These are phyloP conservation scores for Vidua chalybeata DNA, from an alignment of 2,113 vertebrate species.

Conservation along the genomic window DNA sequence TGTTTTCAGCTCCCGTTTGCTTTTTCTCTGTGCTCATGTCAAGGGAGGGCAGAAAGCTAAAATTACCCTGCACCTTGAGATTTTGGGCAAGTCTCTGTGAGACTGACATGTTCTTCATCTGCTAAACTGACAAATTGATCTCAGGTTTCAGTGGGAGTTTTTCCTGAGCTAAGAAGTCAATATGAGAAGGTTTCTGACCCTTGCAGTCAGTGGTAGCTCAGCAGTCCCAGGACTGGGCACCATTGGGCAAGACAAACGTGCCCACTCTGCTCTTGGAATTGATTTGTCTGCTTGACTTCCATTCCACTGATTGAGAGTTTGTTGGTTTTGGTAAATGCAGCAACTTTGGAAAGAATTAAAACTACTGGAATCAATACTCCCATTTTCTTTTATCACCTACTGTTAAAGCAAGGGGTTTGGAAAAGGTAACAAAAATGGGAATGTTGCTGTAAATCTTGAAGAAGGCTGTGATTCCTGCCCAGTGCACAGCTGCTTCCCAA, in stretches of 20 bases:
- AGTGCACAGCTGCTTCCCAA: neutral
- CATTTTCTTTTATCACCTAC: neutral
- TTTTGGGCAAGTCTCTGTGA: neutral
- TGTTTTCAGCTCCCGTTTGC: neutral
- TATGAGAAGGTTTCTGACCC: neutral
- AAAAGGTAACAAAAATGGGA: neutral
- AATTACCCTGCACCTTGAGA: neutral
- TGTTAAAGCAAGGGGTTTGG: neutral
- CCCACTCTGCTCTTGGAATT: neutral
- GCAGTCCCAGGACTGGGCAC: neutral
- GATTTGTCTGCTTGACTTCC: neutral
- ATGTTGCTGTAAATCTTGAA: neutral
- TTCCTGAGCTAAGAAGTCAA: neutral
- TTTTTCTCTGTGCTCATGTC: neutral
- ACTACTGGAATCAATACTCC: neutral
- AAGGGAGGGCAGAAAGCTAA: neutral
- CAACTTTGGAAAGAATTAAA: neutral
- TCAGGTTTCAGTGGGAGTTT: neutral
- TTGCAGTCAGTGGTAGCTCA: neutral
- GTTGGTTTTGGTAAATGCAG: neutral
- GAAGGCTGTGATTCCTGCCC: neutral
- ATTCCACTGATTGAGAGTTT: neutral
- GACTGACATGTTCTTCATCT: neutral
- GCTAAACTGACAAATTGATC: neutral
- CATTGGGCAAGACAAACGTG: neutral